These are phyloP conservation scores for Corythaixoides concolor DNA, from an alignment of 2,113 vertebrate species.

Conservation along the genomic window DNA sequence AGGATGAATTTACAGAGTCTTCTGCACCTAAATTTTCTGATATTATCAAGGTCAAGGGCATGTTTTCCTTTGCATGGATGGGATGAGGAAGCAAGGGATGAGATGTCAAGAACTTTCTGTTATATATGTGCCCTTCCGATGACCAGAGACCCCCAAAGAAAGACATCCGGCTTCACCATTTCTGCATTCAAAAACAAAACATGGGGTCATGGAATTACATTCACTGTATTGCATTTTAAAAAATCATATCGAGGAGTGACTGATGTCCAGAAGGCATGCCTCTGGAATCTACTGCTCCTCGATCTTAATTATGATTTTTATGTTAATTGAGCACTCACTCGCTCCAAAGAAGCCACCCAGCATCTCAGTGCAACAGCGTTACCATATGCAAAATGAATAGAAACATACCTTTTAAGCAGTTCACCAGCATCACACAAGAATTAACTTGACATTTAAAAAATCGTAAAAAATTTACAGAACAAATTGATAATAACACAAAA, in stretches of 20 bases:
- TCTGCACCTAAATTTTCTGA: background rate
- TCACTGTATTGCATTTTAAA: background rate
- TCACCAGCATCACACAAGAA: background rate
- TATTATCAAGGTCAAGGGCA: background rate
- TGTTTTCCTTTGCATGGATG: accelerated
- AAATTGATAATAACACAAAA: slow-evolving; percentile 44
- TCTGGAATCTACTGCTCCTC: background rate
- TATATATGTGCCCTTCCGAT: background rate
- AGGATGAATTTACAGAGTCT: accelerated
- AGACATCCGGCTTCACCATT: background rate
- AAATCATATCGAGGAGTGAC: background rate
- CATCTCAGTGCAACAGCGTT: background rate
- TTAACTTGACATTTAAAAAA: slow-evolving; percentile 69
- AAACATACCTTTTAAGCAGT: background rate
- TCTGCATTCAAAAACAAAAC: background rate
- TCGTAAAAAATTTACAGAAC: slow-evolving; percentile 44
- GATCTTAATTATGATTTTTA: background rate
- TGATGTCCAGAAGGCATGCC: background rate
- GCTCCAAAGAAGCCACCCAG: background rate
- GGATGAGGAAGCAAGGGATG: background rate
- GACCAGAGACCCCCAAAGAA: background rate
- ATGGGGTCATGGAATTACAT: accelerated
- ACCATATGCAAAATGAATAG: background rate
- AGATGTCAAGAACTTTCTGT: background rate
- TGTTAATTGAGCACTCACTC: background rate